Evolutionary conservation across 1,140 invertebrate genomes (phyloP), one percentile per base, ranked within the genome.

Genomic region (Eurosta solidaginis): DNA sequence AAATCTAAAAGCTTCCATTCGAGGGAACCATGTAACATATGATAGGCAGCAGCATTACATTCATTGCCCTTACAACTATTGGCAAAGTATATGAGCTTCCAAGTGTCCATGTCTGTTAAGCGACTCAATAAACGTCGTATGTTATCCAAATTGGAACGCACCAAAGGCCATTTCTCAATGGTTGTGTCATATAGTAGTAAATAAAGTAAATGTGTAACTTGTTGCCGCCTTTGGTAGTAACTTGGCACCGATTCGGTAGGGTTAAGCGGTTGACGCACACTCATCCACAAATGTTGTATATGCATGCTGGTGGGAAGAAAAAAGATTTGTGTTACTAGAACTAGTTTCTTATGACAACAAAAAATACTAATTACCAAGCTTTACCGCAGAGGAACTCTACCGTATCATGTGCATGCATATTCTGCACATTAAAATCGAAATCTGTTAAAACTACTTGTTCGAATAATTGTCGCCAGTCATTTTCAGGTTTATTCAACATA

Each of bases 1-100:
- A 88, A 74, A 44, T 87, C 84, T 33, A 88, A 63, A 33, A 88
- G 77, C 17, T 82, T 82, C 85, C 87, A 88, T 68, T 88, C 87
- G 1, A 88, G 78, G 1, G 81, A 52, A 12, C 86, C 86, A 25
- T 88, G 87, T 4, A 86, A 82, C 3, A 88, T 77, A 50, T 88
- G 86, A 80, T 88, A 88, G 6, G 81, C 80, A 4, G 87, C 80
- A 4, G 83, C 77, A 63, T 80, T 80, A n/a, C 85, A 85, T 20
- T 87, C 84, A 68, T 87, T 87, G 0, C 85, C 85, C 33, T 87
- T 87, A 79, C 74, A 79, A 44, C 83, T 80, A 74, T 84, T 84
- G 4, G 84, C 85, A 68, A 85, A 85, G 52, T 85, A 85, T 1
- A 87, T 63, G 12, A 81, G 29, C 29, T 84, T 83, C 84, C 82